A percentile compares a stretch with the other conserved stretches of the same genome.
Evolutionary conservation across 2,113 vertebrate species (phyloP).

Genomic region (Neogale vison): DNA sequence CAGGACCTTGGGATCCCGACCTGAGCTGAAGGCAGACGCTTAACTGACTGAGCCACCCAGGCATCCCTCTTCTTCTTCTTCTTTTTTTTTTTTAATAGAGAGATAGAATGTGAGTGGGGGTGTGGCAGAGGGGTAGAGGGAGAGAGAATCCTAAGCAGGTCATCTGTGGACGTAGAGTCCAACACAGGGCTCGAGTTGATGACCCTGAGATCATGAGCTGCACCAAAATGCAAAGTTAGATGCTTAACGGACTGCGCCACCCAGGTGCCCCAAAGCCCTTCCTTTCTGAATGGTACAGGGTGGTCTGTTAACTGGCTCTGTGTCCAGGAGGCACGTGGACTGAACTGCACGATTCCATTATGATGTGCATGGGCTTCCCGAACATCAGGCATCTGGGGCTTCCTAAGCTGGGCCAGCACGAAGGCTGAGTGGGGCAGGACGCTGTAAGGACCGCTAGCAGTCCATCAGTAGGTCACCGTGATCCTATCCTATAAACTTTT

Average conservation of each 20-base stretch:
- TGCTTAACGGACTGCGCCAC: not conserved
- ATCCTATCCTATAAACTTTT: not conserved
- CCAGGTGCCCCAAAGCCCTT: not conserved
- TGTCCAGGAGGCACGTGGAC: not conserved
- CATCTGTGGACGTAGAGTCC: not conserved
- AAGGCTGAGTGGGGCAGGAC: not conserved
- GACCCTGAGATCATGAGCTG: not conserved
- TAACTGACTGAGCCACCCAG: no score
- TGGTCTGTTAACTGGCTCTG: not conserved
- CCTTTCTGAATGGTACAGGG: not conserved
- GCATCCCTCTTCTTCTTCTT: not conserved
- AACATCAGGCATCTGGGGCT: not conserved
- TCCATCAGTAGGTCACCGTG: not conserved
- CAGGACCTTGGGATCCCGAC: no score
- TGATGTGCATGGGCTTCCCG: not conserved
- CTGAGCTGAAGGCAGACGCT: no score
- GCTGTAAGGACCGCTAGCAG: not conserved
- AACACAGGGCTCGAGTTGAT: not conserved
- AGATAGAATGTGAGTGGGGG: not conserved
- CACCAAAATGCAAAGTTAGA: not conserved
- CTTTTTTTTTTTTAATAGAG: not conserved
- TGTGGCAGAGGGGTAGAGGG: not conserved
- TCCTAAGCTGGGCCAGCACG: not conserved
- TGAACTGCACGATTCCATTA: accelerated
- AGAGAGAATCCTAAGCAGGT: not conserved